Evolutionary conservation across 2,113 vertebrate species (phyloP).

Genomic region (Antigone vipio): DNA sequence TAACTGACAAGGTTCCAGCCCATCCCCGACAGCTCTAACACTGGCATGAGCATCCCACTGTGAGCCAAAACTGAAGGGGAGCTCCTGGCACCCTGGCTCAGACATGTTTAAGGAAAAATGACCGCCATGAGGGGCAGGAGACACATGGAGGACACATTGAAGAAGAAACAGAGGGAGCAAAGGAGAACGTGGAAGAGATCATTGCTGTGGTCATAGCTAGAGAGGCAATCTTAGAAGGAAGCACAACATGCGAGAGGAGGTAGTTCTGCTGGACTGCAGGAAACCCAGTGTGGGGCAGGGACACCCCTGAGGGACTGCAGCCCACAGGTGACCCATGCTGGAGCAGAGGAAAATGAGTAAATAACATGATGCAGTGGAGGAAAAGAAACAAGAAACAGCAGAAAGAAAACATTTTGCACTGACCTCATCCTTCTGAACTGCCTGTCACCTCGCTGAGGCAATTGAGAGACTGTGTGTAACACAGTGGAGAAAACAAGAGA

Average conservation of each 20-base stretch:
- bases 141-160: rapidly evolving
- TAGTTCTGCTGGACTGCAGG: not conserved
- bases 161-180: not conserved
- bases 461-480: not conserved
- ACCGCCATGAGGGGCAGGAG: not conserved
- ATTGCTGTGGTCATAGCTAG: not conserved
- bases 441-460: not conserved
- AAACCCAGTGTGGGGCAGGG: not conserved
- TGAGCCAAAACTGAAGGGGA: not conserved
- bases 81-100: not conserved
- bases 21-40: not conserved
- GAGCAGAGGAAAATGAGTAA: not conserved
- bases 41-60: not conserved
- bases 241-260: not conserved
- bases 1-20: not conserved
- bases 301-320: not conserved
- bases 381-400: not conserved
- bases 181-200: not conserved
- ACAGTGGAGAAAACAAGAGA: not conserved
- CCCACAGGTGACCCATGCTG: not conserved
- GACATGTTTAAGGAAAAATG: not conserved
- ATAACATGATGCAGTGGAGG: not conserved
- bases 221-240: not conserved
- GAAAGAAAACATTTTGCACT: not conserved
- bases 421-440: not conserved